Evolutionary conservation across 2,888 invertebrate species (phyloP).

Genomic region (Hyles lineata): DNA sequence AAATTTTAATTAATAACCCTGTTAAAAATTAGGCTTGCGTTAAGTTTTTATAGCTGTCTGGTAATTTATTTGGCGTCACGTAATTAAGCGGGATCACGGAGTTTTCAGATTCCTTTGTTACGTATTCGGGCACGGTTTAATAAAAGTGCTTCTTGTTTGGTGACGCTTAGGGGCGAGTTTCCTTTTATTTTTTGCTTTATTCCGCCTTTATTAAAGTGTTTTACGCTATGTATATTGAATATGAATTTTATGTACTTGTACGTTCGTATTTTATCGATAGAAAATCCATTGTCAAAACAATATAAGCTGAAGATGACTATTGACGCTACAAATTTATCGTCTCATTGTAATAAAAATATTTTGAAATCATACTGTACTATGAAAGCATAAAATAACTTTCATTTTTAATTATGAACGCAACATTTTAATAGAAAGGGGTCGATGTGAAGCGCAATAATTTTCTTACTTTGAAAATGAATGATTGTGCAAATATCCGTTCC

Average conservation of each 20-base stretch:
- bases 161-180: constrained; percentile 8
- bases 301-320: no score
- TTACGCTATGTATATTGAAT: not conserved
- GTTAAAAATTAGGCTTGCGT: constrained; percentile 32
- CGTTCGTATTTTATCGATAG: no score
- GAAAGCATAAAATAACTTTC: not conserved
- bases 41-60: constrained; percentile 36
- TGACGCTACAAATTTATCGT: no score
- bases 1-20: constrained; percentile 27
- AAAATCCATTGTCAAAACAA: no score
- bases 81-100: constrained; percentile 41
- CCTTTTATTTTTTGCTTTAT: constrained; percentile 22
- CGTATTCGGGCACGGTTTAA: constrained; percentile 28
- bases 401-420: not conserved
- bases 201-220: constrained; percentile 18
- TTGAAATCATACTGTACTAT: no score
- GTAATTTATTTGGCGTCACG: constrained; percentile 36
- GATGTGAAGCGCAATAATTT: not conserved
- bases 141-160: constrained; percentile 29
- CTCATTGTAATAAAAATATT: no score
- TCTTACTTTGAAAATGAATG: not conserved
- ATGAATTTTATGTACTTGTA: no score
- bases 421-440: not conserved
- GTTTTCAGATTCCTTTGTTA: constrained; percentile 33
- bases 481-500: not conserved